phyloP scores from a whole-genome alignment of 2,797 vertebrate species.

The Avahi laniger region DNA sequence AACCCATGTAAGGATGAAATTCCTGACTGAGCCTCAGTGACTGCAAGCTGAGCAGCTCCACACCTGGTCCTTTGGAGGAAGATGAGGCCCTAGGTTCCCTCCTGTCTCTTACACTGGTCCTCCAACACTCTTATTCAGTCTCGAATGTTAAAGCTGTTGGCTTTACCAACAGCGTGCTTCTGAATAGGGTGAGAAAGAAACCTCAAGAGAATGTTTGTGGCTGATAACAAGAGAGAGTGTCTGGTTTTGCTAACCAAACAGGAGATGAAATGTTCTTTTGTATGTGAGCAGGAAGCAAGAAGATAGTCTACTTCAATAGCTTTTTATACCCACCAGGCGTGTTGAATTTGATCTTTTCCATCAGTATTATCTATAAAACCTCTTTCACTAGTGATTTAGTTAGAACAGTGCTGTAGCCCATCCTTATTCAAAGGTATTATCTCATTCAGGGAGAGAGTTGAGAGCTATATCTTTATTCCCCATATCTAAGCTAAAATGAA shows the following conservation, averaged over 20 bases:
- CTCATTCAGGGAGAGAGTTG: background rate
- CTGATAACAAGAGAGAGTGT: slow-evolving; percentile 73
- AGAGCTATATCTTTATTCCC: background rate
- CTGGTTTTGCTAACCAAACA: slow-evolving; percentile 70
- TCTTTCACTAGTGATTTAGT: slow-evolving; percentile 43
- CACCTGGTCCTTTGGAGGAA: background rate
- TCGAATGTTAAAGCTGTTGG: slow-evolving; percentile 37
- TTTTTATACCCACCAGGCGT: slow-evolving; percentile 67
- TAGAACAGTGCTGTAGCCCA: background rate
- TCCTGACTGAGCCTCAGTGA: background rate
- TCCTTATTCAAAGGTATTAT: slow-evolving; percentile 47
- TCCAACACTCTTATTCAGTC: background rate
- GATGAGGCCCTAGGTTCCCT: background rate
- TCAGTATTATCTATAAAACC: slow-evolving; percentile 64
- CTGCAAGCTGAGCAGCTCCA: background rate
- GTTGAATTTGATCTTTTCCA: slow-evolving; percentile 71
- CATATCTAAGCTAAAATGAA: slow-evolving; percentile 30
- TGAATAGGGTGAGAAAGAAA: slow-evolving; percentile 64
- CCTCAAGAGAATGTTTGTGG: slow-evolving; percentile 64
- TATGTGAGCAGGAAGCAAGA: slow-evolving; percentile 64
- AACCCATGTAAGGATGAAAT: background rate
- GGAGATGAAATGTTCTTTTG: slow-evolving; percentile 77
- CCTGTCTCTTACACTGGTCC: background rate
- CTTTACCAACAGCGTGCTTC: slow-evolving; percentile 18
- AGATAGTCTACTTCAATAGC: slow-evolving; percentile 67